A percentile compares a stretch with the other conserved stretches of the same genome.
Evolutionary conservation across 2,888 invertebrate species (phyloP).

Genomic region (Erebia epiphron): DNA sequence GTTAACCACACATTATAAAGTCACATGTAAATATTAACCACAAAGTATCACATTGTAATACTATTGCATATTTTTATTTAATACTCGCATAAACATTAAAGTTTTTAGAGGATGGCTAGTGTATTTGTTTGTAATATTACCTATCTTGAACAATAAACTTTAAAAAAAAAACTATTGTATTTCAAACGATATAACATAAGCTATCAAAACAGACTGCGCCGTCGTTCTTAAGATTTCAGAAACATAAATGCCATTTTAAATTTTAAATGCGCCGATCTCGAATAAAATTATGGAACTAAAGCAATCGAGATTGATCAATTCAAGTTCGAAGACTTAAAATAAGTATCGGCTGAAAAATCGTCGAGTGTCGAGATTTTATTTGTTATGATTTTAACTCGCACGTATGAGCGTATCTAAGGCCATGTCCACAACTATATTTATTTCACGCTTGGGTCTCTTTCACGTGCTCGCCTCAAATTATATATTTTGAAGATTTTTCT

Average conservation of each 20-base stretch:
- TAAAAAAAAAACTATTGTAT: background rate
- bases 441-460: no score
- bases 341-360: background rate
- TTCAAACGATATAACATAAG: background rate
- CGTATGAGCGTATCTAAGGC: no score
- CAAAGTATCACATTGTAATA: slow-evolving; percentile 7
- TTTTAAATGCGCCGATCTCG: background rate
- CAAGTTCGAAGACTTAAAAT: background rate
- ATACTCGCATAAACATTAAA: no score
- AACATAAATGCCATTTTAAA: background rate
- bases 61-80: background rate
- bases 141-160: no score
- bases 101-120: no score
- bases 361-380: background rate
- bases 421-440: no score
- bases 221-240: background rate
- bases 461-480: no score
- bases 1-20: slow-evolving; percentile 3
- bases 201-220: background rate
- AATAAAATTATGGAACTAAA: background rate
- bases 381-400: no score
- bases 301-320: background rate
- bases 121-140: no score
- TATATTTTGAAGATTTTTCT: no score
- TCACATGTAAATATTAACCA: slow-evolving; percentile 5